Evolutionary conservation across 2,113 vertebrate species (phyloP).

Genomic region (Alethe castanea): DNA sequence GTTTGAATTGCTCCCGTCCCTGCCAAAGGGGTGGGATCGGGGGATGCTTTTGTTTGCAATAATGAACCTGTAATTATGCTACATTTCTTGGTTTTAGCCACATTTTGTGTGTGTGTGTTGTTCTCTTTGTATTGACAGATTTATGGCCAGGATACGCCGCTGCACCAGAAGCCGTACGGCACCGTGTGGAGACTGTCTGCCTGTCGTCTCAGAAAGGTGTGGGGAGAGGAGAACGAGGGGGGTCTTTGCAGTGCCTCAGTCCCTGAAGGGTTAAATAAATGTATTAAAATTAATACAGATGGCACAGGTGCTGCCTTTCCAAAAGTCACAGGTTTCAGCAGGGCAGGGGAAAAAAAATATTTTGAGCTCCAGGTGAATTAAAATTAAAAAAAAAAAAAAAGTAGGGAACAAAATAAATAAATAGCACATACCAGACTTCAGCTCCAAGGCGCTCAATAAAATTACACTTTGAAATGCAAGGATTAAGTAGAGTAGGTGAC

Average conservation of each 20-base stretch:
- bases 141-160: conserved; percentile 57
- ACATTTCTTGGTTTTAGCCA: conserved; percentile 71
- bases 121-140: conserved; percentile 74
- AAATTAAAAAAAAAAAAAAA: background rate
- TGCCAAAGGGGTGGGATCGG: conserved; percentile 70
- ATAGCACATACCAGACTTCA: conserved; percentile 33
- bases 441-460: conserved; percentile 59
- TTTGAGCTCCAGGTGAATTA: background rate
- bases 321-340: background rate
- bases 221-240: background rate
- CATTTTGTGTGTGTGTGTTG: conserved; percentile 66
- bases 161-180: conserved; percentile 13
- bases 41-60: conserved; percentile 73
- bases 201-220: conserved; percentile 15
- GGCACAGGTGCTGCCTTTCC: background rate
- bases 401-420: conserved; percentile 41
- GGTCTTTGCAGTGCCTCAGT: background rate
- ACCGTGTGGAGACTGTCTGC: conserved; percentile 61
- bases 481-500: conserved; percentile 71
- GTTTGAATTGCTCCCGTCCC: conserved; percentile 66
- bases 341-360: background rate
- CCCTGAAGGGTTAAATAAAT: conserved; percentile 21
- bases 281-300: background rate
- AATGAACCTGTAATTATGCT: conserved; percentile 76
- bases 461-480: conserved; percentile 70